Evolutionary conservation across 2,888 invertebrate species (phyloP), one percentile per base, ranked within the genome.

Genomic region (Tenthredo scrophulariae): DNA sequence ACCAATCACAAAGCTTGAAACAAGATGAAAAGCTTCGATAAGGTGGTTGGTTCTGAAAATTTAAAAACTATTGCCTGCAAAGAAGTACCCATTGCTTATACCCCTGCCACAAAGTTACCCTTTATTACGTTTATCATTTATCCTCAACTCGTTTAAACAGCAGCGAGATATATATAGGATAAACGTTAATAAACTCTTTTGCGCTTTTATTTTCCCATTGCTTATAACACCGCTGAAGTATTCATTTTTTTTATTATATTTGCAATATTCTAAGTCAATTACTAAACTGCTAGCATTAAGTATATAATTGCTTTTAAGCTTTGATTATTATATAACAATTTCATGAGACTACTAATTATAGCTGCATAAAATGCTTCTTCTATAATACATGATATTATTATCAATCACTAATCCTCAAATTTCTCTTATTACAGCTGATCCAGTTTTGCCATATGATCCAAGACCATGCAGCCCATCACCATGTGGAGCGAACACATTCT

Each of bases 401-500:
- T 13, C 26, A 13, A 86, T 89, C 2, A 93, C 40, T 80, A 80
- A 80, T 80, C n/a, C 4, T 18, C 37, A 4, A 62, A 62, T 37
- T 80, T 82, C 22, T 85, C 40, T 43, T n/a, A 84, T 86, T 77
- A 67, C 67, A 88, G 86, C 85, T 85, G 15, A 85, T 87, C 87
- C 90, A 58, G 83, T 82, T 58, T 88, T 87, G 46, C 85, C 89
- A 10, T 77, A 85, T 2, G 33, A 37, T 26, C 87, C 84, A 3
- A 91, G 90, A 74, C 96, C 96, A 6, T 96, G 96, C 90, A 91
- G 93, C 72, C 96, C 96, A 50, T 95, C 95, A 86, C 96, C 96
- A 0, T 96, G 96, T 88, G 96, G 96, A 83, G 91, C 95, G 67
- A 96, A 96, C 88, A 95, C 96, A 1, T 94, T 95, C 86, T 97